These are phyloP conservation scores for Petromus typicus DNA, from an alignment of 2,113 vertebrate species.

Conservation along the genomic window DNA sequence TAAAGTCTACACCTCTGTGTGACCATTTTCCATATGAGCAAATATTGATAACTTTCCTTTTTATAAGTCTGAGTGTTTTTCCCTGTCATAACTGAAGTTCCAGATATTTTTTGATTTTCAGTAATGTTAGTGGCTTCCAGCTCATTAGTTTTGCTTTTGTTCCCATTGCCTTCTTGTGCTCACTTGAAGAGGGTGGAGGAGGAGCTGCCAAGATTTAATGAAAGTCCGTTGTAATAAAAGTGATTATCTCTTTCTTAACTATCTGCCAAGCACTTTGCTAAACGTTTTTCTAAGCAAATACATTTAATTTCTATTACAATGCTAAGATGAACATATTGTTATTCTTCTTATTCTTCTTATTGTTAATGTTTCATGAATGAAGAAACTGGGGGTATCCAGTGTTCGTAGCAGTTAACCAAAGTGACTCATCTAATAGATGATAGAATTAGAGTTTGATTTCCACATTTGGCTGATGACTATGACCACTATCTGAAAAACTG, in stretches of 20 bases:
- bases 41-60: slow-evolving; percentile 18
- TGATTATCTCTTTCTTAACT: slow-evolving; percentile 27
- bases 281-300: slow-evolving; percentile 24
- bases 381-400: background rate
- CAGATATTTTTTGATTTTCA: slow-evolving; percentile 36
- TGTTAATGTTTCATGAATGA: background rate
- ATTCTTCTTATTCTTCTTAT: background rate
- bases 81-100: background rate
- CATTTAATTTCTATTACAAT: slow-evolving; percentile 23
- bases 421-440: background rate
- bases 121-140: background rate
- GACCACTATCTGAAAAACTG: background rate
- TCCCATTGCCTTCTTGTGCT: slow-evolving; percentile 34
- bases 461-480: background rate
- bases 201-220: slow-evolving; percentile 38
- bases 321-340: background rate
- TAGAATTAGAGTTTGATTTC: background rate
- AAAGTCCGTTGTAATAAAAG: slow-evolving; percentile 9
- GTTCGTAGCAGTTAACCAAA: slow-evolving; percentile 1
- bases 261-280: background rate
- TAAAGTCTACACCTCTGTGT: background rate
- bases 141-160: slow-evolving; percentile 12
- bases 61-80: slow-evolving; percentile 9
- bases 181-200: slow-evolving; percentile 1
- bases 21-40: background rate